These are phyloP conservation scores for Lates japonicus DNA, from an alignment of 2,797 vertebrate genomes.

Conservation along the genomic window DNA sequence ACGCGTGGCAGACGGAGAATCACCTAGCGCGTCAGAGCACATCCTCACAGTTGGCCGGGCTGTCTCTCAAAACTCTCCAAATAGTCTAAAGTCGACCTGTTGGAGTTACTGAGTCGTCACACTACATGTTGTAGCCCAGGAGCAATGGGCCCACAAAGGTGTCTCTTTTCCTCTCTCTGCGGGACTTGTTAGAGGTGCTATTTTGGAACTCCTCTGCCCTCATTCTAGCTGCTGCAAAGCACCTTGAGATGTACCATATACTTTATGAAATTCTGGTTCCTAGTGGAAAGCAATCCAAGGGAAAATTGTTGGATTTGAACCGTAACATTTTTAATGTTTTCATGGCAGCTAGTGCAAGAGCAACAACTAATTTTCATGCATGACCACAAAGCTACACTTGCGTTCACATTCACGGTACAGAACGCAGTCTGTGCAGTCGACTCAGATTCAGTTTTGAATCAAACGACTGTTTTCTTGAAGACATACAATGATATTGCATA, in stretches of 20 bases:
- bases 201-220: conserved; percentile 76
- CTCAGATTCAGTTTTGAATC: not conserved
- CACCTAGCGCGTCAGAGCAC: conserved; percentile 79
- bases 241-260: conserved; percentile 40
- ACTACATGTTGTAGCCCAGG: conserved; percentile 81
- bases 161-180: conserved; percentile 75
- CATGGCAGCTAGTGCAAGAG: not conserved
- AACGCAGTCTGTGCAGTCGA: not conserved
- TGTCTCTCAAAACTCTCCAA: conserved; percentile 85
- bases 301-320: conserved; percentile 18
- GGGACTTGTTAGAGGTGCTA: conserved; percentile 85
- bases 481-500: not conserved
- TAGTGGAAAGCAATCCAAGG: conserved; percentile 15
- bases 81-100: conserved; percentile 83
- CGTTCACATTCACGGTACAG: not conserved
- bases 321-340: conserved; percentile 9
- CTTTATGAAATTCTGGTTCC: conserved; percentile 26
- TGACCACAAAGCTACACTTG: conserved; percentile 3
- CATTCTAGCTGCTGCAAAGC: conserved; percentile 55
- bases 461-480: not conserved
- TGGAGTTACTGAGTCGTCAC: conserved; percentile 85
- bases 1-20: conserved; percentile 77
- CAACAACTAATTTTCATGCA: conserved; percentile 8
- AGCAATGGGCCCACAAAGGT: conserved; percentile 79
- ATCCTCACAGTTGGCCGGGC: conserved; percentile 82